Evolutionary conservation across 2,888 invertebrate genomes (phyloP).

Genomic region (Cosmorhoe ocellata): DNA sequence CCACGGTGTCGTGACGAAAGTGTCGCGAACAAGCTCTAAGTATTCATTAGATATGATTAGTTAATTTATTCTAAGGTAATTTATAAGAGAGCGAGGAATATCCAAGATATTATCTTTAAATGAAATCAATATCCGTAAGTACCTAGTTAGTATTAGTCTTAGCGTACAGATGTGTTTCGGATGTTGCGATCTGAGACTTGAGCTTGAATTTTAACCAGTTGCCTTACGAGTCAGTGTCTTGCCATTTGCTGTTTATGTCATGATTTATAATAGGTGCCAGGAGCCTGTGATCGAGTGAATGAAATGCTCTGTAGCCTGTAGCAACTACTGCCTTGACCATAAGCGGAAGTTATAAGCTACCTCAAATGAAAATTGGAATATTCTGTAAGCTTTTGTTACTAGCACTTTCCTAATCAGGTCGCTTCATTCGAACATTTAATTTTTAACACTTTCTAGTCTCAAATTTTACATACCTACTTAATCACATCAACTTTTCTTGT

Average conservation of each 20-base stretch:
- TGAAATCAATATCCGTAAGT: constrained; percentile 58
- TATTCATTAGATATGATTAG: constrained; percentile 78
- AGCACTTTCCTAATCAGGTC: constrained; percentile 43
- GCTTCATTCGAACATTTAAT: constrained; percentile 58
- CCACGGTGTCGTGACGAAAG: constrained; percentile 55
- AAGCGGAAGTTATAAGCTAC: too few relatives aligned
- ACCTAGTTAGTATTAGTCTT: constrained; percentile 56
- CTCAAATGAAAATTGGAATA: background rate
- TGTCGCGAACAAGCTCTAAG: constrained; percentile 67
- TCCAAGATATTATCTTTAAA: constrained; percentile 77
- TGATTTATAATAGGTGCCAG: too few relatives aligned
- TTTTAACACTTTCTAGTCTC: constrained; percentile 78
- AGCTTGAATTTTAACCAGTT: constrained; percentile 1
- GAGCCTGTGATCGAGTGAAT: too few relatives aligned
- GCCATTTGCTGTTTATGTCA: too few relatives aligned
- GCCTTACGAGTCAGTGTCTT: too few relatives aligned
- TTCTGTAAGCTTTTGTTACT: background rate
- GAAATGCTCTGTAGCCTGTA: too few relatives aligned
- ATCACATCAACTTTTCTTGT: constrained; percentile 35
- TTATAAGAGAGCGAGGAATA: constrained; percentile 74
- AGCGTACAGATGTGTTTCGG: constrained; percentile 57
- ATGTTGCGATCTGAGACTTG: constrained; percentile 55
- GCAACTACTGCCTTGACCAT: too few relatives aligned
- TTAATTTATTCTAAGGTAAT: constrained; percentile 74
- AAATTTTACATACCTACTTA: constrained; percentile 60